These are phyloP conservation scores for Drosophila prolongata DNA, from an alignment of 2,888 invertebrate genomes.

Conservation along the genomic window DNA sequence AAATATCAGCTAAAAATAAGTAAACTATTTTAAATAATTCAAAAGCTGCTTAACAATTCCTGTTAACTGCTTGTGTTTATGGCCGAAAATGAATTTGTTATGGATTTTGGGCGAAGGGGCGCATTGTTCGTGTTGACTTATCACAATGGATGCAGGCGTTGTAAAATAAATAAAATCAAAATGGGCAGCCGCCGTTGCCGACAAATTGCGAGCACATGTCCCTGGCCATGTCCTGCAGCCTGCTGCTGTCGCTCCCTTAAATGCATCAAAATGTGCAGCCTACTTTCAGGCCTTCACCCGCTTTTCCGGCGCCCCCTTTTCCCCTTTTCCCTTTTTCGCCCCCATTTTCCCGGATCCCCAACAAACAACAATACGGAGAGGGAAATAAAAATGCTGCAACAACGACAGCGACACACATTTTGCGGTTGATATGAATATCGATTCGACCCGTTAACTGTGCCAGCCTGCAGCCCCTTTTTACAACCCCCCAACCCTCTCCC, in stretches of 20 bases:
- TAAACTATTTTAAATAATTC: slow-evolving; percentile 2
- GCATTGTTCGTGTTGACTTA: slow-evolving; percentile 5
- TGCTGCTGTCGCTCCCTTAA: slow-evolving; percentile 6
- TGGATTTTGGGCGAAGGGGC: neutral
- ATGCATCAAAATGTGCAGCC: slow-evolving; percentile 52
- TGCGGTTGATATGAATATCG: slow-evolving; percentile 78
- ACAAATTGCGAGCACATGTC: slow-evolving; percentile 11
- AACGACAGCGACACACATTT: slow-evolving; percentile 68
- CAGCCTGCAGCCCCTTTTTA: slow-evolving; percentile 29
- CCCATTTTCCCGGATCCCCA: neutral
- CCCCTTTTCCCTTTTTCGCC: neutral
- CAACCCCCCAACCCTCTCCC: neutral
- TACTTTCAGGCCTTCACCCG: slow-evolving; percentile 46
- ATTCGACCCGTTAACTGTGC: slow-evolving; percentile 72
- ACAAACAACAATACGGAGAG: slow-evolving; percentile 1
- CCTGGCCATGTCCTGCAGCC: slow-evolving; percentile 47
- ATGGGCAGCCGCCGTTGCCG: neutral
- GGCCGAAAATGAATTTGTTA: slow-evolving; percentile 1
- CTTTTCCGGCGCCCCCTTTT: neutral
- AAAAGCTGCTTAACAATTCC: neutral
- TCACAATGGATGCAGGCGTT: slow-evolving; percentile 5
- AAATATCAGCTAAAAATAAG: neutral
- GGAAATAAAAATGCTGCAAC: slow-evolving; percentile 18
- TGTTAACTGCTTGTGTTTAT: neutral
- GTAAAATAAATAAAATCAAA: slow-evolving; percentile 18